Percentiles rank a stretch among this genome's conserved stretches.
Conservation (phyloP, 2,113 vertebrate genomes). For the Mandrillus leucophaeus region DNA sequence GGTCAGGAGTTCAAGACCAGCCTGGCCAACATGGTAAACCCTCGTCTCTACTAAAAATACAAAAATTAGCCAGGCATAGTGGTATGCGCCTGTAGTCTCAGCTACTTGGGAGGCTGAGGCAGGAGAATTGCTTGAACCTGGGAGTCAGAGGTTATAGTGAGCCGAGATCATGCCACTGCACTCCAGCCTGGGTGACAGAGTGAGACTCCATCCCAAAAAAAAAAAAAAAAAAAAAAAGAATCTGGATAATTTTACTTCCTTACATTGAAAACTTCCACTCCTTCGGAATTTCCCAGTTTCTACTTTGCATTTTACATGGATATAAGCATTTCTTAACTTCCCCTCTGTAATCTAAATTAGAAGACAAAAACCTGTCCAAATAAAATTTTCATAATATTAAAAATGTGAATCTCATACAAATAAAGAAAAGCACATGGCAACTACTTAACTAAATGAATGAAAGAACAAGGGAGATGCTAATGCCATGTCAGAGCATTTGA, state of each 20-base stretch:
- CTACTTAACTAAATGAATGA: constrained; percentile 2
- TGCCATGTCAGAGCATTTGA: not conserved
- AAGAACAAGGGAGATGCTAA: not conserved
- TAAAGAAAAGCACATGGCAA: not conserved
- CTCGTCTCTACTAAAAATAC: too few relatives aligned
- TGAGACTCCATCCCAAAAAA: too few relatives aligned
- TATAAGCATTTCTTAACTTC: not conserved
- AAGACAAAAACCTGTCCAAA: not conserved
- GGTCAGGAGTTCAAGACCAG: too few relatives aligned
- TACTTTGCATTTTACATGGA: not conserved
- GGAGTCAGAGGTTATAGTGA: too few relatives aligned
- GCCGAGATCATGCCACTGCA: too few relatives aligned
- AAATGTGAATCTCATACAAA: not conserved
- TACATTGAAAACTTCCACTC: not conserved
- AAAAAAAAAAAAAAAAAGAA: not conserved
- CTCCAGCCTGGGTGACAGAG: too few relatives aligned
- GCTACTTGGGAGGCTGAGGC: too few relatives aligned
- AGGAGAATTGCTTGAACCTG: too few relatives aligned
- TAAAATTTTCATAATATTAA: constrained; percentile 10
- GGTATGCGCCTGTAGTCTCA: too few relatives aligned
- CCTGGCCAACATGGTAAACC: too few relatives aligned
- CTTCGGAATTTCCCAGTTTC: not conserved
- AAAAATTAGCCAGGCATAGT: too few relatives aligned
- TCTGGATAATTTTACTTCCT: not conserved
- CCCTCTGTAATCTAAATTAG: not conserved